Evolutionary conservation across 2,113 vertebrate genomes (phyloP).

Genomic region (Sardina pilchardus): DNA sequence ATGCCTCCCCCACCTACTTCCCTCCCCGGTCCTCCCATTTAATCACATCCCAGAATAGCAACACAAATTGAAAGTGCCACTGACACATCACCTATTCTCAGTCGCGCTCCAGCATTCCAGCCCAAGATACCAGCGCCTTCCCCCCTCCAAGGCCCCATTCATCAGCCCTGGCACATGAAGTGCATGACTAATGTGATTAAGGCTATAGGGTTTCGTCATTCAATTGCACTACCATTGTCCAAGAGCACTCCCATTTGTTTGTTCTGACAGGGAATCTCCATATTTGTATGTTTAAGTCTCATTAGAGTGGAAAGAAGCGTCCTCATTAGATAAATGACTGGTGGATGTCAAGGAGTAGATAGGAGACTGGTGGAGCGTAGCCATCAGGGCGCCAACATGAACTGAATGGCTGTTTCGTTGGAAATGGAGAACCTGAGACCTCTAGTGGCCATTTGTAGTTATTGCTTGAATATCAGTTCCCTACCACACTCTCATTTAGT

Average conservation of each 20-base stretch:
- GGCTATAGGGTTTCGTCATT: not conserved
- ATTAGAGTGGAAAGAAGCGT: not conserved
- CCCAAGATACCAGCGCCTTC: not conserved
- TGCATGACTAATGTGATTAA: conserved; percentile 1
- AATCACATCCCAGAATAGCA: not conserved
- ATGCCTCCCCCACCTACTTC: not conserved
- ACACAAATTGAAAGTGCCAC: not conserved
- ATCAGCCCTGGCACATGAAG: not conserved
- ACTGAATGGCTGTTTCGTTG: not conserved
- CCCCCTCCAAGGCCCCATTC: not conserved
- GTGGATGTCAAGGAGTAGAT: not conserved
- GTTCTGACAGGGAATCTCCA: not conserved
- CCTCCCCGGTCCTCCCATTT: not conserved
- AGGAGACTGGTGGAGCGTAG: not conserved
- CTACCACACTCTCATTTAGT: not conserved
- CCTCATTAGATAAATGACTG: not conserved
- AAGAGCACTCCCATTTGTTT: conserved; percentile 4
- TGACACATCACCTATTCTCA: not conserved
- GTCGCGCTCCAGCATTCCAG: not conserved
- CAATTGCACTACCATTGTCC: not conserved
- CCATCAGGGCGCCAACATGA: not conserved
- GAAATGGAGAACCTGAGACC: conserved; percentile 4
- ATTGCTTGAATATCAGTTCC: not conserved
- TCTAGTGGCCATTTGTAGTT: not conserved
- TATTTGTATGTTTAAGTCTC: not conserved